Percentiles rank a stretch among this genome's conserved stretches.
phyloP scores from a whole-genome alignment of 1,140 invertebrate genomes.

The Drosophila malerkotliana region DNA sequence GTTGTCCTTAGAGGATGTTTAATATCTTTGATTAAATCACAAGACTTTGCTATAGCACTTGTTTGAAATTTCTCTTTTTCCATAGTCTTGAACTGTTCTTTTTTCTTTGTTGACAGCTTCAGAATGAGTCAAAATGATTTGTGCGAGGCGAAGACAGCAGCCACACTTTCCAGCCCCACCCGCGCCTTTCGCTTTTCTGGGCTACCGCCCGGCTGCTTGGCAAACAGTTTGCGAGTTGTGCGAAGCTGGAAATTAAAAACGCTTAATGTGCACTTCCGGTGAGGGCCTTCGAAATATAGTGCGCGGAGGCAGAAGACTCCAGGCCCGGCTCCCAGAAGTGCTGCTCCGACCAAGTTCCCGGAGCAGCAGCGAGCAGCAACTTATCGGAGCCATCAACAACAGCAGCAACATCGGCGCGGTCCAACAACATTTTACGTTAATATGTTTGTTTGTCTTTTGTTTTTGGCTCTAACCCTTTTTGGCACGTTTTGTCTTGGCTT shows the following conservation, averaged over 20 bases:
- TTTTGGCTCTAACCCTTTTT: conserved; percentile 60
- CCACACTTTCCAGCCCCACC: conserved; percentile 37
- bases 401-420: conserved; percentile 35
- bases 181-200: conserved; percentile 40
- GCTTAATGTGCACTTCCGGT: conserved; percentile 78
- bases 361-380: conserved; percentile 22
- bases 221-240: conserved; percentile 69
- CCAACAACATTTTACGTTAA: conserved; percentile 73
- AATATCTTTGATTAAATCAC: conserved; percentile 21
- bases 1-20: neutral
- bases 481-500: conserved; percentile 42
- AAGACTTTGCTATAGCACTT: neutral
- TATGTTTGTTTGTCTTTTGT: conserved; percentile 77
- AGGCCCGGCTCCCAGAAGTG: neutral
- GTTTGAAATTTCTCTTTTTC: neutral
- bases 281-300: conserved; percentile 15
- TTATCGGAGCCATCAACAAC: conserved; percentile 34
- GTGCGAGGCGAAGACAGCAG: conserved; percentile 37
- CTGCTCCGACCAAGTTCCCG: conserved; percentile 22
- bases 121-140: conserved; percentile 44
- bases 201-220: conserved; percentile 5
- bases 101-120: conserved; percentile 12
- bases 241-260: conserved; percentile 77
- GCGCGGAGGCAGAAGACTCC: conserved; percentile 5
- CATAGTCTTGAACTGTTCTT: neutral